These are phyloP conservation scores for Sphenodon punctatus DNA, from an alignment of 2,797 vertebrate genomes.

Conservation along the genomic window DNA sequence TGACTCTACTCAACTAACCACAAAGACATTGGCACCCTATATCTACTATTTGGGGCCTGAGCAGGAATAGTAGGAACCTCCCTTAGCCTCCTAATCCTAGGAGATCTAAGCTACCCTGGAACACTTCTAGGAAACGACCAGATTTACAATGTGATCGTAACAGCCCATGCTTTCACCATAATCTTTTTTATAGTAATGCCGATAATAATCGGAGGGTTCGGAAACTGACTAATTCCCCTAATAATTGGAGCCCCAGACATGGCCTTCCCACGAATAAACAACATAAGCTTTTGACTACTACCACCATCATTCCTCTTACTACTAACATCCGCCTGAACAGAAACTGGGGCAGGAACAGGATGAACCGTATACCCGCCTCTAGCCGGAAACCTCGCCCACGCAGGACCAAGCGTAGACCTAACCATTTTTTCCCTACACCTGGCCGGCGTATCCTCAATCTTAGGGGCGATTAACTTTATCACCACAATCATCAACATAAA, in stretches of 20 bases:
- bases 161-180: fast-evolving
- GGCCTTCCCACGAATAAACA: conserved; percentile 9
- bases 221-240: conserved; percentile 53
- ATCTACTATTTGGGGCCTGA: conserved; percentile 70
- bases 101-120: conserved; percentile 36
- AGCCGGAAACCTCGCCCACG: fast-evolving
- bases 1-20: conserved; percentile 62
- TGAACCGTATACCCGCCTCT: fast-evolving
- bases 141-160: fast-evolving
- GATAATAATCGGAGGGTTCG: conserved; percentile 45
- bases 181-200: background rate
- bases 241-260: conserved; percentile 50
- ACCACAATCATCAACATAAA: conserved; percentile 52
- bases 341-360: fast-evolving
- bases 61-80: conserved; percentile 57
- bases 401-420: fast-evolving
- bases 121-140: background rate
- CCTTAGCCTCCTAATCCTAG: conserved; percentile 31
- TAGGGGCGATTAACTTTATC: conserved; percentile 59
- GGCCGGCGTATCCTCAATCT: conserved; percentile 19
- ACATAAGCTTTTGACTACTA: conserved; percentile 57
- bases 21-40: conserved; percentile 51
- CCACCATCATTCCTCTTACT: conserved; percentile 34
- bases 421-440: conserved; percentile 45
- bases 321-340: background rate